These are phyloP conservation scores for Laodelphax striatellus DNA, from an alignment of 1,140 invertebrate genomes.

Conservation along the genomic window DNA sequence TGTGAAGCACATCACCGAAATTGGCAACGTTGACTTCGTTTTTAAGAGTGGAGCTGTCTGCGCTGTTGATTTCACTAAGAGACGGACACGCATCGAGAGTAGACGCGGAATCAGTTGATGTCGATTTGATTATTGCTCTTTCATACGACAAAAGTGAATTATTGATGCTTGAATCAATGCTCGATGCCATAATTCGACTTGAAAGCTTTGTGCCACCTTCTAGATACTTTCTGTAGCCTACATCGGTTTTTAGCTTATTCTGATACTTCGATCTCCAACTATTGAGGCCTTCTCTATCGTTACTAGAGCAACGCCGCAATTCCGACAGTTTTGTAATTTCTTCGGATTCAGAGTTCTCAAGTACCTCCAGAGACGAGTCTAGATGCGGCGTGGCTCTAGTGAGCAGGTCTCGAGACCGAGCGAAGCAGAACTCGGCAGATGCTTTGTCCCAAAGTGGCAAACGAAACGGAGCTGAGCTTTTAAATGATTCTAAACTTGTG, in stretches of 20 bases:
- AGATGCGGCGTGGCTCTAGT: slow-evolving; percentile 26
- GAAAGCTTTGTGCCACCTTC: background rate
- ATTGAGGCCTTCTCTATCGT: background rate
- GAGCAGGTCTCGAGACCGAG: slow-evolving; percentile 53
- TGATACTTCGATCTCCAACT: slow-evolving; percentile 4
- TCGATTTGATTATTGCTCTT: slow-evolving; percentile 12
- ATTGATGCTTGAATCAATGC: background rate
- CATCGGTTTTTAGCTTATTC: background rate
- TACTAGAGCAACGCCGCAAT: background rate
- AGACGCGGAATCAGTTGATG: slow-evolving; percentile 13
- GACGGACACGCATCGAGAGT: slow-evolving; percentile 17
- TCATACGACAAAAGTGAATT: slow-evolving; percentile 5
- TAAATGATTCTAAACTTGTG: slow-evolving; percentile 36
- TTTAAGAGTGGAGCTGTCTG: slow-evolving; percentile 15
- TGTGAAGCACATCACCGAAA: background rate
- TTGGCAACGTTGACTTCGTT: background rate
- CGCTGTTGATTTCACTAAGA: slow-evolving; percentile 6
- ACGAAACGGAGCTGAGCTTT: slow-evolving; percentile 32
- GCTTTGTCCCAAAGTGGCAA: slow-evolving; percentile 59
- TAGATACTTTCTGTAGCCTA: background rate
- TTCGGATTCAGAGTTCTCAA: slow-evolving; percentile 14
- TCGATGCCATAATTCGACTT: background rate
- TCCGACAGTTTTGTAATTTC: slow-evolving; percentile 5
- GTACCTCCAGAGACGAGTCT: slow-evolving; percentile 17
- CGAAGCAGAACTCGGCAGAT: slow-evolving; percentile 59